phyloP scores from a whole-genome alignment of 2,113 vertebrate species.

The Columba janthina region DNA sequence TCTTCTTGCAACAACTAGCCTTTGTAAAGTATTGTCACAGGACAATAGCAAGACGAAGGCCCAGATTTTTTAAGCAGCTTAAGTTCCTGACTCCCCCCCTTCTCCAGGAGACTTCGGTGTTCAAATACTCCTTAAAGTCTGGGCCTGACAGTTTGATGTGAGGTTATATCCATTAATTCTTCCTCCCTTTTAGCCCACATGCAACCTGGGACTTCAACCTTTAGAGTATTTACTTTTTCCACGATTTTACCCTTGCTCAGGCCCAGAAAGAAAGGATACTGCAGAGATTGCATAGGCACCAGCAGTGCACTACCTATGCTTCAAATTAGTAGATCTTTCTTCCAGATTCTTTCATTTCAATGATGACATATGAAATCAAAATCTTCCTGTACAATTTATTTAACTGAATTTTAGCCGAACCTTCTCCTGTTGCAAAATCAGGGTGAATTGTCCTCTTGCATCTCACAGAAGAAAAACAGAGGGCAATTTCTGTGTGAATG shows the following conservation, averaged over 20 bases:
- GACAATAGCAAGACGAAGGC: not conserved
- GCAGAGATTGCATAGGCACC: not conserved
- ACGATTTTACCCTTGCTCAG: not conserved
- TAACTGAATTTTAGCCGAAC: not conserved
- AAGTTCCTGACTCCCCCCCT: not conserved
- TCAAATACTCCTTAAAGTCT: not conserved
- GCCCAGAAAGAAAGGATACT: not conserved
- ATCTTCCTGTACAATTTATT: not conserved
- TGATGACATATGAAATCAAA: not conserved
- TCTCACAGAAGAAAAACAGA: not conserved
- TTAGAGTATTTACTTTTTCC: not conserved
- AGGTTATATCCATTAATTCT: not conserved
- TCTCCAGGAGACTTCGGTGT: not conserved
- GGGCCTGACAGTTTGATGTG: not conserved
- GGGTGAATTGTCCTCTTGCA: not conserved
- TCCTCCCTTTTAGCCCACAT: not conserved
- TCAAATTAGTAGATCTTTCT: not conserved
- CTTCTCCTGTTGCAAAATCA: not conserved
- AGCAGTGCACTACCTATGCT: rapidly evolving
- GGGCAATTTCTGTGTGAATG: not conserved
- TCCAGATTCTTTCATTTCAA: not conserved
- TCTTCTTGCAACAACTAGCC: not conserved
- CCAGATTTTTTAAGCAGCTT: not conserved
- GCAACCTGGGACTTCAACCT: not conserved
- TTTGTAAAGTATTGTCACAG: not conserved